These are phyloP conservation scores for Cryptocephalus moraei DNA, from an alignment of 2,888 invertebrate species.

Conservation along the genomic window DNA sequence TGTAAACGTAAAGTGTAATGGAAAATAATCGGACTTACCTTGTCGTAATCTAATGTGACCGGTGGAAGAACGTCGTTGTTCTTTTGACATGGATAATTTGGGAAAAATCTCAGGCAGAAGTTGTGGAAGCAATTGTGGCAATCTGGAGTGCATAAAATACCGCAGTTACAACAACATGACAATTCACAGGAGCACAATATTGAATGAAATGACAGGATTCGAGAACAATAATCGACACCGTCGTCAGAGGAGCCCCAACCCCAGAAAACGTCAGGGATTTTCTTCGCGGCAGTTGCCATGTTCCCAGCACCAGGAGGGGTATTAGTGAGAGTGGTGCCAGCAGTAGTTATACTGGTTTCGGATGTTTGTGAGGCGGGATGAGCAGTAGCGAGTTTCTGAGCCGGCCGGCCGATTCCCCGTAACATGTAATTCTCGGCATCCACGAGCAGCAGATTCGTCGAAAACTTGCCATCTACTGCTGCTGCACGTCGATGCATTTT, in stretches of 20 bases:
- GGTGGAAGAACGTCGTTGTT: conserved; percentile 31
- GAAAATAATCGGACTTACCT: conserved; percentile 29
- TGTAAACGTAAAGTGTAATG: background rate
- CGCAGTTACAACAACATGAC: conserved; percentile 52
- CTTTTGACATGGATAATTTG: conserved; percentile 37
- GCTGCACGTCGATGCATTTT: conserved; percentile 32
- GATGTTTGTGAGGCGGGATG: background rate
- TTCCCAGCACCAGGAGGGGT: conserved; percentile 18
- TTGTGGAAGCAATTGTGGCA: conserved; percentile 55
- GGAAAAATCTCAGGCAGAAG: conserved; percentile 42
- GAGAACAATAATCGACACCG: conserved; percentile 33
- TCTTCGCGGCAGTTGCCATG: conserved; percentile 8
- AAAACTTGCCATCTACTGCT: conserved; percentile 28
- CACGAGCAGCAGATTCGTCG: conserved; percentile 29
- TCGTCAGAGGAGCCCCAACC: conserved; percentile 19
- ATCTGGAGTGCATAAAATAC: conserved; percentile 50
- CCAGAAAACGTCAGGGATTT: conserved; percentile 14
- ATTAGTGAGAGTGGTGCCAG: conserved; percentile 13
- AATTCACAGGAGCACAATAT: conserved; percentile 39
- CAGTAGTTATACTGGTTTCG: conserved; percentile 11
- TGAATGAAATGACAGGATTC: conserved; percentile 39
- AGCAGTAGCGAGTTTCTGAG: background rate
- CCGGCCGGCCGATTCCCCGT: conserved; percentile 34
- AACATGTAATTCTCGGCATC: conserved; percentile 46
- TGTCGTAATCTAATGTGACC: conserved; percentile 36